Percentiles rank a stretch among this genome's conserved stretches.
Conservation (phyloP, 2,797 vertebrate genomes). For the Knipowitschia caucasica region DNA sequence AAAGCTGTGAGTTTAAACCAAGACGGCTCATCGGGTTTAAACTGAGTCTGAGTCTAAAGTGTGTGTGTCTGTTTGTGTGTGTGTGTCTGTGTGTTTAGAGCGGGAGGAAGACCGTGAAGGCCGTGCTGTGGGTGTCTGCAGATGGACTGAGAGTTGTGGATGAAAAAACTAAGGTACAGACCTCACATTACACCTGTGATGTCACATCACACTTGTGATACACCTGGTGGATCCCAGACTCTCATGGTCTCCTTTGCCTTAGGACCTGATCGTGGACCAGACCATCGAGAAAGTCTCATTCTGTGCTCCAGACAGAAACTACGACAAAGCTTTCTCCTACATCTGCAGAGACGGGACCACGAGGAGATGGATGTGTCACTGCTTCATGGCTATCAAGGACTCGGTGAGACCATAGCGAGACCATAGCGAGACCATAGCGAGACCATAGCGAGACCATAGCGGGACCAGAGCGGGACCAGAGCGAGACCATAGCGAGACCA, state of each 20-base stretch:
- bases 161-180: slow-evolving; percentile 89
- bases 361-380: slow-evolving; percentile 93
- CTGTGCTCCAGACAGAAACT: slow-evolving; percentile 90
- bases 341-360: slow-evolving; percentile 94
- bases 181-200: no score
- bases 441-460: no score
- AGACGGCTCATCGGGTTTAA: no score
- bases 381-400: slow-evolving; percentile 92
- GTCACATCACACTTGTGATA: no score
- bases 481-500: no score
- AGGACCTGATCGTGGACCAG: slow-evolving; percentile 94
- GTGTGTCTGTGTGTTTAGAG: slow-evolving; percentile 70
- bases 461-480: no score
- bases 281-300: slow-evolving; percentile 95
- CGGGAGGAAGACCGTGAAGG: slow-evolving; percentile 88
- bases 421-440: no score
- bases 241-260: slow-evolving; percentile 12
- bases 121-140: slow-evolving; percentile 89
- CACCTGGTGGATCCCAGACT: no score
- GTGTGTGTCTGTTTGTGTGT: neutral
- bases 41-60: neutral
- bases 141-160: slow-evolving; percentile 91
- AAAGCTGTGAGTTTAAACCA: slow-evolving; percentile 87
- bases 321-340: slow-evolving; percentile 94
- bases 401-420: slow-evolving; percentile 84